These are phyloP conservation scores for Sigmodon hispidus DNA, from an alignment of 2,113 vertebrate species.

Conservation along the genomic window DNA sequence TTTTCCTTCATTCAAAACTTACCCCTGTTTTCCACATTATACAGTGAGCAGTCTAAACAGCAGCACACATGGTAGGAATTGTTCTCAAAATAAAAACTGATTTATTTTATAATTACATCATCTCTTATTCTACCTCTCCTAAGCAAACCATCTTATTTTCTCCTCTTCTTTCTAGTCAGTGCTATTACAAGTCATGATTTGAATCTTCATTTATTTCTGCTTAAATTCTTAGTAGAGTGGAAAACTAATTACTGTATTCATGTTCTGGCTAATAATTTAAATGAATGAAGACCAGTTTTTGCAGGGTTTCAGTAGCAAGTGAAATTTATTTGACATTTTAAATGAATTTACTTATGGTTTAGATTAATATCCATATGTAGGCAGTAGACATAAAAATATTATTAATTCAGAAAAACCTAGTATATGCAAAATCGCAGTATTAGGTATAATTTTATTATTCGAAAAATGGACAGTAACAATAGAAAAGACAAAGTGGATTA, in stretches of 20 bases:
- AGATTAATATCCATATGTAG: not conserved
- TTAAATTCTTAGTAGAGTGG: not conserved
- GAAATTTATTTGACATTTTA: slow-evolving; percentile 13
- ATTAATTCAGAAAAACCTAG: not conserved
- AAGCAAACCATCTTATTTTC: not conserved
- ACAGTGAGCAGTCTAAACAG: not conserved
- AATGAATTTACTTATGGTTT: not conserved
- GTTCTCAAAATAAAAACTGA: not conserved
- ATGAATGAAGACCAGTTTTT: not conserved
- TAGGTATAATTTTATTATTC: not conserved
- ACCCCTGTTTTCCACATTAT: not conserved
- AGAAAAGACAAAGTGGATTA: not conserved
- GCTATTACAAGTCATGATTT: not conserved
- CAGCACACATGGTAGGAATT: not conserved
- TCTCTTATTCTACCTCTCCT: not conserved
- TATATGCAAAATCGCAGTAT: not conserved
- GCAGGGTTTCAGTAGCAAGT: not conserved
- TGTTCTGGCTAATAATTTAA: not conserved
- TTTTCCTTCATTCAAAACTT: not conserved
- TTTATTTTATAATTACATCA: not conserved
- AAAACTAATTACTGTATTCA: not conserved
- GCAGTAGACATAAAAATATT: not conserved
- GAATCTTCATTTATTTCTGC: not conserved
- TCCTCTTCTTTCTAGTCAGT: not conserved
- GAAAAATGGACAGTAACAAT: not conserved